phyloP scores from a whole-genome alignment of 2,797 vertebrate species.

The Bovichtus diacanthus region DNA sequence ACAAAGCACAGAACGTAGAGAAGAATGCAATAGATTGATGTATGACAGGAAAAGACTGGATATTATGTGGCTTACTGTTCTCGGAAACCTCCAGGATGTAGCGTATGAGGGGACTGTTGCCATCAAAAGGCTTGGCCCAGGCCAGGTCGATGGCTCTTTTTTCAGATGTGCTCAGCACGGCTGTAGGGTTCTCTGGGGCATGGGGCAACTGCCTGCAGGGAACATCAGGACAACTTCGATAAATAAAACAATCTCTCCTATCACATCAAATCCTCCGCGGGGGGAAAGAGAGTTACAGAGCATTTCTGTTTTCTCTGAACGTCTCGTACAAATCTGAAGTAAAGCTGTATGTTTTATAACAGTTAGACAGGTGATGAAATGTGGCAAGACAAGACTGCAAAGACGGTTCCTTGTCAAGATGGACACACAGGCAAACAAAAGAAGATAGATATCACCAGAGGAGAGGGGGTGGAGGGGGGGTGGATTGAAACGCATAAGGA shows the following conservation, averaged over 20 bases:
- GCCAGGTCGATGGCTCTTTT: conserved; percentile 94
- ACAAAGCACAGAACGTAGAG: not conserved
- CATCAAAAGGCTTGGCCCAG: conserved; percentile 95
- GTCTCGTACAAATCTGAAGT: conserved; percentile 19
- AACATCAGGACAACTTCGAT: conserved; percentile 43
- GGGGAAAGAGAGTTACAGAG: conserved; percentile 22
- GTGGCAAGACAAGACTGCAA: conserved; percentile 41
- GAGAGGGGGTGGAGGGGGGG: not conserved
- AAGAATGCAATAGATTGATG: not conserved
- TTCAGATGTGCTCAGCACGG: conserved; percentile 87
- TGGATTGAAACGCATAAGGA: conserved; percentile 46
- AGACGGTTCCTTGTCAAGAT: conserved; percentile 62
- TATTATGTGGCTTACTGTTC: conserved; percentile 90
- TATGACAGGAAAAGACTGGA: not conserved
- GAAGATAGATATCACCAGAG: conserved; percentile 54
- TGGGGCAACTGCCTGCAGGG: conserved; percentile 92
- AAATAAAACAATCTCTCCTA: conserved; percentile 58
- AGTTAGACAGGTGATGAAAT: conserved; percentile 64
- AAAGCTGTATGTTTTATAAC: conserved; percentile 52
- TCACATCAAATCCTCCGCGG: conserved; percentile 31
- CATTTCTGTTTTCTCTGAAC: conserved; percentile 9
- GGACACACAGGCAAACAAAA: conserved; percentile 60
- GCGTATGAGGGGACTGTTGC: conserved; percentile 94
- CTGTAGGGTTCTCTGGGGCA: conserved; percentile 91
- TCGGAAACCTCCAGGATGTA: conserved; percentile 96